Percentiles rank a stretch among this genome's conserved stretches.
Conservation (phyloP, 37 sponge, comb jelly and placozoan genomes). For the Dysidea cf. avara region DNA sequence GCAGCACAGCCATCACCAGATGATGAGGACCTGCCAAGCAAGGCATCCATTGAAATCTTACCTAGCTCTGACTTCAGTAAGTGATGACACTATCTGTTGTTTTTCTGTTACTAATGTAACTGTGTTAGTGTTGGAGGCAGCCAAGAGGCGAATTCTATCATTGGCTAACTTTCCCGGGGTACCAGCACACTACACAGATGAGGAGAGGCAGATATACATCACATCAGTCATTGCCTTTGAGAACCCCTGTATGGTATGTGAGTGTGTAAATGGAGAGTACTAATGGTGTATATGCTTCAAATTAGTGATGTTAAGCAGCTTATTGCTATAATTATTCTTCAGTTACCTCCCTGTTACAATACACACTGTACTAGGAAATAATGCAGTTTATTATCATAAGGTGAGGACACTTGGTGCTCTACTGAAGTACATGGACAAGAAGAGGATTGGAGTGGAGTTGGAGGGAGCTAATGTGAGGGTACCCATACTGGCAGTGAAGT, state of each 20-base stretch:
- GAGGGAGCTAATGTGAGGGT: conserved; percentile 68
- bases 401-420: conserved; percentile 79
- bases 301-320: not conserved
- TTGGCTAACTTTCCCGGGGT: conserved; percentile 62
- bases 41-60: conserved; percentile 50
- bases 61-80: conserved; percentile 81
- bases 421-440: conserved; percentile 88
- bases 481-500: conserved; percentile 75
- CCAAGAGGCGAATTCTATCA: conserved; percentile 58
- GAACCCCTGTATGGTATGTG: conserved; percentile 46
- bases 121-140: conserved; percentile 44
- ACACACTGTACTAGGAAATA: not conserved
- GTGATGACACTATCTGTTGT: not conserved
- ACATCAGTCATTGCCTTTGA: conserved; percentile 70
- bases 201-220: conserved; percentile 56
- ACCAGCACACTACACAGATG: conserved; percentile 20
- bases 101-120: not conserved
- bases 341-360: not conserved
- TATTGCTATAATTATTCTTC: not conserved
- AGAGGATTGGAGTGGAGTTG: conserved; percentile 83
- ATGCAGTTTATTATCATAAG: conserved; percentile 16
- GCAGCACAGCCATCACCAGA: no score
- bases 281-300: not conserved
- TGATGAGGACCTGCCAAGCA: no score
- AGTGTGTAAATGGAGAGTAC: not conserved